Evolutionary conservation across 2,888 invertebrate species (phyloP), one percentile per base, ranked within the genome.

Genomic region (Seira ritae): DNA sequence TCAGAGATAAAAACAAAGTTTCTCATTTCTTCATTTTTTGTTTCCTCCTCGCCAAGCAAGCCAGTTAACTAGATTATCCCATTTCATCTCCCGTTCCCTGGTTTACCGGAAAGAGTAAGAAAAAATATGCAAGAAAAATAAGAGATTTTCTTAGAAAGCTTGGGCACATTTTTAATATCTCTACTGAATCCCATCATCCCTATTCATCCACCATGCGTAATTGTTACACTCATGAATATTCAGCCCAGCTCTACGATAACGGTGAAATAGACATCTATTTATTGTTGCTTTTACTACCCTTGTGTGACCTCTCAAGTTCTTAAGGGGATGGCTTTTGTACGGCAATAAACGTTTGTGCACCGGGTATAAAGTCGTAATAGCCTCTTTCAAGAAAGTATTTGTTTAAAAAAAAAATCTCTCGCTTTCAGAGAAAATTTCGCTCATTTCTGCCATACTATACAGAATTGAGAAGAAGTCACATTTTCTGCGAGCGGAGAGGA

Each of bases 281-380:
- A 17, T 50, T 50, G 50, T 50, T 72, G 71, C 22, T 46, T 75
- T 78, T 78, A 78, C 71, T 78, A 70, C 78, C 71, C 78, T 78
- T 78, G 46, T 78, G 78, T 50, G 71, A 78, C 78, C 78, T 78
- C 65, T 65, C 66, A 60, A 62, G 69, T 42, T 65, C 70, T 77
- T n/a, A 70, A 77, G 69, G 77, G 70, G 19, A n/a, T 37, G 37
- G 70, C 77, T 70, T 77, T 77, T 77, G 69, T 65, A 50, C 50
- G 77, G 70, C 69, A 77, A 77, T 77, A 77, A 77, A 77, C 77
- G 77, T 77, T 50, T 77, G 77, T 65, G 70, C 69, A 77, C 69
- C 50, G 42, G 12, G 50, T 50, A 50, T 12, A 50, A 50, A 50
- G 15, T 50, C 50, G 17, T 50, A 50, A 50, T 50, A n/a, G 50